Base-by-base conservation (phyloP, 2,888 invertebrate species). In the Galeruca laticollis region DNA sequence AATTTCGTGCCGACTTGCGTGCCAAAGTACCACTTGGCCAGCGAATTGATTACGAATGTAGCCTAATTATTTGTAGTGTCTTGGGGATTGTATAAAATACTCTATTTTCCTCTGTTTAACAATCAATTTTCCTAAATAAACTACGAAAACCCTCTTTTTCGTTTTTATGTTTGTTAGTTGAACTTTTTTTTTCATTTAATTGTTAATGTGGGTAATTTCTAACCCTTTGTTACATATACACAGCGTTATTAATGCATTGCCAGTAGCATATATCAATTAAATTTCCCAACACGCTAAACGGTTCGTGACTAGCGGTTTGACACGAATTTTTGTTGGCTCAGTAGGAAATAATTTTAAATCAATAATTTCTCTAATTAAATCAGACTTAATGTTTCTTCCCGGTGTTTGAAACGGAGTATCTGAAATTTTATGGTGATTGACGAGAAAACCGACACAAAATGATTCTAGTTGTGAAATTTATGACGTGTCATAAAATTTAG, bases 401-500 rank as follows among this genome's bases (percentile, higher is more conserved):
- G 66, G 59, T 59, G 66, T 66, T 66, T 60, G 59, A 51, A 51
- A 66, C 20, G 59, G 15, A 20, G 43, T 66, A 52, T 63, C 31
- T 8, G 43, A n/a, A 51, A 66, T 33, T 66, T 66, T 60, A 66
- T 66, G 66, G 49, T 60, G 63, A 63, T 63, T 63, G 63, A 63
- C 63, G 63, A 62, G 62, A 63, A 62, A 59, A 59, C 57, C 68
- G 57, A 63, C 49, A 63, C 47, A 61, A 61, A 54, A 60, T 65
- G 31, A 40, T 68, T 68, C 40, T 40, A 67, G 63, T 62, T 65
- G 57, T 60, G 60, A 68, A 68, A 73, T 74, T 74, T 74, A 74
- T 64, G 74, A 60, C 60, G 49, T 49, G 60, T 60, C 66, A 70
- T 74, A 74, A 74, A 74, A 72, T 67, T 66, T 65, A 66, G 69